Evolutionary conservation across 1,140 invertebrate genomes (phyloP).

Genomic region (Brachionus angularis): DNA sequence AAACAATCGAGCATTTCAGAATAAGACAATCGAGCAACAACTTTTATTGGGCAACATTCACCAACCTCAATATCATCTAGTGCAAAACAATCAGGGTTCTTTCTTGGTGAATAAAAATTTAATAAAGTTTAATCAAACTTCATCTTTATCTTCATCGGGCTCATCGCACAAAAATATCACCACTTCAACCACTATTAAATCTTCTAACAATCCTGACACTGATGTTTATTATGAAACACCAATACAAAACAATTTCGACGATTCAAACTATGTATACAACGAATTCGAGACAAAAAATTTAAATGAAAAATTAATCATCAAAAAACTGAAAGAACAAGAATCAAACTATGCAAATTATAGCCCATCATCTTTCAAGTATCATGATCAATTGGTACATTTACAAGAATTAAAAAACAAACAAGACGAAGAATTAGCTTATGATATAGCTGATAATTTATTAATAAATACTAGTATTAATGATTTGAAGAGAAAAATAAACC

Average conservation of each 20-base stretch:
- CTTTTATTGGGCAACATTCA: neutral
- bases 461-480: no score
- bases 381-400: neutral
- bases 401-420: constrained; percentile 28
- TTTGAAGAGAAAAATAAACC: no score
- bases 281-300: neutral
- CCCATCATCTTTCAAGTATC: no score
- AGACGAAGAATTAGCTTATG: constrained; percentile 28
- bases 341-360: neutral
- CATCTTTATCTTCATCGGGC: constrained; percentile 2
- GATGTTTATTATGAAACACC: constrained; percentile 1
- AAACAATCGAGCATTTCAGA: constrained; percentile 10
- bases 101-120: neutral
- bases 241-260: no score
- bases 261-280: constrained; percentile 3
- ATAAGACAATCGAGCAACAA: neutral
- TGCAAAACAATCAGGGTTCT: neutral
- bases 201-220: neutral
- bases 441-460: constrained; percentile 24
- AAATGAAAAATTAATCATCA: no score
- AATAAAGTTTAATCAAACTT: no score
- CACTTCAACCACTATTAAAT: neutral
- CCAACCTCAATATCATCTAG: constrained; percentile 6
- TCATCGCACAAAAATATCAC: constrained; percentile 26
- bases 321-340: no score